Evolutionary conservation across 2,113 vertebrate genomes (phyloP).

Genomic region (Sphaerodactylus townsendi): DNA sequence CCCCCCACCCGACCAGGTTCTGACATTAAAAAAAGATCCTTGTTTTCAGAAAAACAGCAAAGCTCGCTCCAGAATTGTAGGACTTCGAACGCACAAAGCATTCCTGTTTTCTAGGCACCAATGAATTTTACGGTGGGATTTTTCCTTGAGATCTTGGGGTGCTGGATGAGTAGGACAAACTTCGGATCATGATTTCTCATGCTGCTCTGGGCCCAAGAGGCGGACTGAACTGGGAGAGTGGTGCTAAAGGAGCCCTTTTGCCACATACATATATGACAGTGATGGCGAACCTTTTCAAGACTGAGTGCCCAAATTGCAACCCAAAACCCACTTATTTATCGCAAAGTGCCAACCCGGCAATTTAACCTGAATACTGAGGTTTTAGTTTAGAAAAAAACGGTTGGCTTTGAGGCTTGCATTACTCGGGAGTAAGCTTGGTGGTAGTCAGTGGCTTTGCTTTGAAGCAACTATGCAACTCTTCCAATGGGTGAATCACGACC

Average conservation of each 20-base stretch:
- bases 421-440: no score
- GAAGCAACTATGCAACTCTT: no score
- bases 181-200: background rate
- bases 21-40: background rate
- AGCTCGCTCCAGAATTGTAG: background rate
- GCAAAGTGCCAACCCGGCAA: no score
- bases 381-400: no score
- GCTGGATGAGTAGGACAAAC: background rate
- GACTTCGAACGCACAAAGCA: background rate
- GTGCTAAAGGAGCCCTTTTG: background rate
- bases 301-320: no score
- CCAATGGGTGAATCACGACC: no score
- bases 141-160: background rate
- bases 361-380: no score
- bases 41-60: background rate
- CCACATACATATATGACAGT: background rate
- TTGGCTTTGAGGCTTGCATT: no score
- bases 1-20: background rate
- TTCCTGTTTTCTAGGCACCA: background rate
- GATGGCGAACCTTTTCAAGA: no score
- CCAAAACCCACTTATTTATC: no score
- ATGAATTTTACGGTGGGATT: background rate
- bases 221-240: no score
- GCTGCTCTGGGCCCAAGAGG: background rate
- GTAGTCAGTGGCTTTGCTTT: no score